Conservation (phyloP, 2,888 invertebrate genomes). For the Stenichneumon culpator region DNA sequence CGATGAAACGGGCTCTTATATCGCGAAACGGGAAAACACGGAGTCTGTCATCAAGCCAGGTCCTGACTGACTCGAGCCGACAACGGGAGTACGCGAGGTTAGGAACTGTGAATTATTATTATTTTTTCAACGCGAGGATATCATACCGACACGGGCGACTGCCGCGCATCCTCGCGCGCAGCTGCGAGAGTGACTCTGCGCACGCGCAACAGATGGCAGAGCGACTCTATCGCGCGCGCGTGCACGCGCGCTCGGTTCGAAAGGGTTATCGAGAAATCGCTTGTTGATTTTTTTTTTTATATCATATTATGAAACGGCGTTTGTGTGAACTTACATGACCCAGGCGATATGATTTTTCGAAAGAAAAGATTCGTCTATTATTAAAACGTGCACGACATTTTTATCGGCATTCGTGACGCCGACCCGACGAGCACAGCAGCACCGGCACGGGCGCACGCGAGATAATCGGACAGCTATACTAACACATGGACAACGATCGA, state of each 20-base stretch:
- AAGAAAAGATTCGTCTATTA: slow-evolving; percentile 9
- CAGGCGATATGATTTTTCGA: neutral
- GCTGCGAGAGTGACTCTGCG: neutral
- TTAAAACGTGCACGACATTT: neutral
- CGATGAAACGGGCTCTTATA: slow-evolving; percentile 36
- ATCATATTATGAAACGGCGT: neutral
- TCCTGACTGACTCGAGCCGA: neutral
- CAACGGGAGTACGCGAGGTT: slow-evolving; percentile 30
- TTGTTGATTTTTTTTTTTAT: neutral
- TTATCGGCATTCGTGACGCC: neutral
- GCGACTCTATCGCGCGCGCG: neutral
- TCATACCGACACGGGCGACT: neutral
- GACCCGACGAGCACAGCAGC: neutral
- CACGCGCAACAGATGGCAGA: neutral
- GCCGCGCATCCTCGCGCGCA: neutral
- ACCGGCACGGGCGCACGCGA: neutral
- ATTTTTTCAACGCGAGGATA: neutral
- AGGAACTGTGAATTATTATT: slow-evolving; percentile 51
- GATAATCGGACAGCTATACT: neutral
- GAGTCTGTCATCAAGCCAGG: slow-evolving; percentile 4
- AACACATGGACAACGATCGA: neutral
- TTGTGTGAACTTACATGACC: slow-evolving; percentile 8
- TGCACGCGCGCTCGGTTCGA: neutral
- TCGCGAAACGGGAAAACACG: neutral
- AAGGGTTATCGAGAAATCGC: neutral